phyloP scores from a whole-genome alignment of 2,797 vertebrate genomes.

The Cirrhinus molitorella region DNA sequence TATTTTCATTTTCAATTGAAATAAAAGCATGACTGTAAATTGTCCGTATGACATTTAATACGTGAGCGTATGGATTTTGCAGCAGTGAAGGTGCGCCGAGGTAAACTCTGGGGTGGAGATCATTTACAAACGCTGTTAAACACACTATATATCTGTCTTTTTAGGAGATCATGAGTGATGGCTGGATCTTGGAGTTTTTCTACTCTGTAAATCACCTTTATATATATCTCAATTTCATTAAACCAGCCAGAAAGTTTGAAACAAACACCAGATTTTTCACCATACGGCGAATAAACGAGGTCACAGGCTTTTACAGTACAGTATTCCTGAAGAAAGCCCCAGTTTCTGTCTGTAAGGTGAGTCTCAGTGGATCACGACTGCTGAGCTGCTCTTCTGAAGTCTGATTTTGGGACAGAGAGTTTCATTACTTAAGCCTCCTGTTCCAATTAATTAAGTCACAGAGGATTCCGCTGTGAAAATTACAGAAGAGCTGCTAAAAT shows the following conservation, averaged over 20 bases:
- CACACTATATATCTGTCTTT: constrained; percentile 16
- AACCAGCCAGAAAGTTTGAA: neutral
- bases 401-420: constrained; percentile 25
- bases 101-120: constrained; percentile 32
- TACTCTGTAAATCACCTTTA: neutral
- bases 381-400: constrained; percentile 17
- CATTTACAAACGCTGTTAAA: neutral
- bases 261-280: constrained; percentile 11
- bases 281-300: constrained; percentile 18
- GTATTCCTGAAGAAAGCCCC: constrained; percentile 27
- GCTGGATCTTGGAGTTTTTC: neutral
- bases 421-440: constrained; percentile 52
- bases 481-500: constrained; percentile 26
- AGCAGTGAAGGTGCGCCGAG: constrained; percentile 13
- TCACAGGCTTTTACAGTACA: constrained; percentile 10
- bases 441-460: constrained; percentile 58
- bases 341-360: constrained; percentile 25
- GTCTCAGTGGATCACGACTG: constrained; percentile 19
- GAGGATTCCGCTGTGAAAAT: constrained; percentile 35
- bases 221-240: neutral
- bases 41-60: constrained; percentile 48
- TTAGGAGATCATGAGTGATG: constrained; percentile 6
- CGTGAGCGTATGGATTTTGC: constrained; percentile 13
- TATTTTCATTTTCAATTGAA: constrained; percentile 56
- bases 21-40: constrained; percentile 60